These are phyloP conservation scores for Horisme vitalbata DNA, from an alignment of 2,888 invertebrate genomes.

Conservation along the genomic window DNA sequence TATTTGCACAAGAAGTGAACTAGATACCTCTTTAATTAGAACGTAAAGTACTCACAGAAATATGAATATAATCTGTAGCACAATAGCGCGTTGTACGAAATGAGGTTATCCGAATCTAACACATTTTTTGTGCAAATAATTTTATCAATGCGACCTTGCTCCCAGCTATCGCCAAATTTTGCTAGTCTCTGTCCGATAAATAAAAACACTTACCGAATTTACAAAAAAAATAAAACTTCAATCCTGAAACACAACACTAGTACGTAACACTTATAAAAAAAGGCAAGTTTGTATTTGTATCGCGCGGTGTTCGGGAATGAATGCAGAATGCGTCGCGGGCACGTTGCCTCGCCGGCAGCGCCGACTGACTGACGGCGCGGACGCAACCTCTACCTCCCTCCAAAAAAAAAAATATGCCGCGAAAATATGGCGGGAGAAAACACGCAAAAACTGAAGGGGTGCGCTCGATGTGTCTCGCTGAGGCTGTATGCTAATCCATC, in stretches of 20 bases:
- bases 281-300: slow-evolving; percentile 33
- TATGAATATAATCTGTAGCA: slow-evolving; percentile 36
- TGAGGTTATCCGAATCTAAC: slow-evolving; percentile 80
- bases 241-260: slow-evolving; percentile 52
- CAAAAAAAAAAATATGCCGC: slow-evolving; percentile 68
- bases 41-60: slow-evolving; percentile 14
- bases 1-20: slow-evolving; percentile 4
- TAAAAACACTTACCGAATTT: slow-evolving; percentile 39
- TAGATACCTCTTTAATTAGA: slow-evolving; percentile 21
- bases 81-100: slow-evolving; percentile 69
- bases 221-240: slow-evolving; percentile 38
- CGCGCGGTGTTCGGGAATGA: slow-evolving; percentile 24
- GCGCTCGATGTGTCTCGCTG: slow-evolving; percentile 66
- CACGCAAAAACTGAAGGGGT: slow-evolving; percentile 77
- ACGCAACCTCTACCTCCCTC: slow-evolving; percentile 62
- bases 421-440: slow-evolving; percentile 74
- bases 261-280: slow-evolving; percentile 44
- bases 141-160: slow-evolving; percentile 81
- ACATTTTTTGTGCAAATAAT: slow-evolving; percentile 80
- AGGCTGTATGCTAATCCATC: slow-evolving; percentile 82
- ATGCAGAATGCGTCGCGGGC: slow-evolving; percentile 40
- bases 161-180: slow-evolving; percentile 77
- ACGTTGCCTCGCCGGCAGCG: slow-evolving; percentile 74
- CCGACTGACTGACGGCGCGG: slow-evolving; percentile 75
- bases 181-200: slow-evolving; percentile 68